Percentiles rank a stretch among this genome's conserved stretches.
These are phyloP conservation scores for Platyrinchus mystaceus DNA, from an alignment of 2,797 vertebrate species.

Conservation along the genomic window DNA sequence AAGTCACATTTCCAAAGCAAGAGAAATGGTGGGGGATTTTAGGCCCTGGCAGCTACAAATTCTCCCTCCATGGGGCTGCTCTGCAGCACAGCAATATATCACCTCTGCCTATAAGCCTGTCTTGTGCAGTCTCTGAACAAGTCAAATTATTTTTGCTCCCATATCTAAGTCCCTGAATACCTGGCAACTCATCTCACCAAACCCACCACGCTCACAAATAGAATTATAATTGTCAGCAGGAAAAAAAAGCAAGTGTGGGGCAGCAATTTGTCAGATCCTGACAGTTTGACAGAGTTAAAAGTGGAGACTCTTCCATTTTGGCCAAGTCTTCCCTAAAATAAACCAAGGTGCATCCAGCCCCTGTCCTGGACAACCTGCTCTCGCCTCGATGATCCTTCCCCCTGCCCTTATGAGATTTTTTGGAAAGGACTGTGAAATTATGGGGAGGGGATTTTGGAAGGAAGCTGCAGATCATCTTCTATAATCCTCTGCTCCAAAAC, in stretches of 20 bases:
- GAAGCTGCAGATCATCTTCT: not conserved
- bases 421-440: too few relatives aligned
- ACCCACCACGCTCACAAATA: not conserved
- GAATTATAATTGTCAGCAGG: not conserved
- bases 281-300: not conserved
- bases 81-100: not conserved
- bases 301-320: not conserved
- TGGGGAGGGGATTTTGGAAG: fast-evolving
- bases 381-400: not conserved
- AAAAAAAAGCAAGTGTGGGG: not conserved
- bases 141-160: not conserved
- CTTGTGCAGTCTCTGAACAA: not conserved
- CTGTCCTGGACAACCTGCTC: not conserved
- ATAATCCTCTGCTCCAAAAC: not conserved
- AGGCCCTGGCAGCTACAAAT: not conserved
- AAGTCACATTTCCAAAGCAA: not conserved
- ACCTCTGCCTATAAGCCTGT: not conserved
- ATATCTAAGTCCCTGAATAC: not conserved
- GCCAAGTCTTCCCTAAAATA: not conserved
- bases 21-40: not conserved
- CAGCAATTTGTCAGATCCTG: not conserved
- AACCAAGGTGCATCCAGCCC: not conserved
- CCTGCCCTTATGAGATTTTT: not conserved
- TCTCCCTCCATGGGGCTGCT: not conserved
- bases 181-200: not conserved